Conservation (phyloP, 2,888 invertebrate species). For the Phasia obesa region DNA sequence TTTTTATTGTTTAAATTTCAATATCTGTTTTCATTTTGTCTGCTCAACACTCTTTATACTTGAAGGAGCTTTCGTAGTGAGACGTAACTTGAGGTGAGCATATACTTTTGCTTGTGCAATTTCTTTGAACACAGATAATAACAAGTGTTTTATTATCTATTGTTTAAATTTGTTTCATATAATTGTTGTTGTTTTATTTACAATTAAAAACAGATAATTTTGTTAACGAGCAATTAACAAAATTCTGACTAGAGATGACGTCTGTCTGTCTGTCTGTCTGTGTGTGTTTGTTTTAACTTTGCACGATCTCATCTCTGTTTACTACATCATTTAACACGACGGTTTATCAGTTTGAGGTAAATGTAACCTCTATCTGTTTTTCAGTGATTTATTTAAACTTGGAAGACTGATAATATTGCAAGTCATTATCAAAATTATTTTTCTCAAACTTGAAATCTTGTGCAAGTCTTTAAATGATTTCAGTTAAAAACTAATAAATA, state of each 20-base stretch:
- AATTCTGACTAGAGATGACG: too few relatives aligned
- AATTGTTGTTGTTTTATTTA: conserved; percentile 29
- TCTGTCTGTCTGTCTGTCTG: too few relatives aligned
- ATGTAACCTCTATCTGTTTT: neutral
- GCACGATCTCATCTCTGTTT: neutral
- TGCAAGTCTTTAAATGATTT: too few relatives aligned
- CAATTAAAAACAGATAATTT: conserved; percentile 59
- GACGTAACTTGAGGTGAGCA: conserved; percentile 17
- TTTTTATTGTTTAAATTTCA: conserved; percentile 21
- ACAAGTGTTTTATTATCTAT: conserved; percentile 26
- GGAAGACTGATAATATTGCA: neutral
- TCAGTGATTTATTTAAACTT: neutral
- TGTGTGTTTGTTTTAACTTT: conserved; percentile 11
- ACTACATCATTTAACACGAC: neutral
- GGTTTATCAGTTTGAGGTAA: conserved; percentile 9
- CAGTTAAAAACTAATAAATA: too few relatives aligned
- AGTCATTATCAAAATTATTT: neutral
- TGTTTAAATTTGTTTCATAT: conserved; percentile 10
- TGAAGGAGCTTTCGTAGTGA: neutral
- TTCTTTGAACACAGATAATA: conserved; percentile 41
- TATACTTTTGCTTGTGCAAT: conserved; percentile 12
- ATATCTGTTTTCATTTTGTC: neutral
- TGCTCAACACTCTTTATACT: neutral
- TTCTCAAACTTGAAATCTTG: too few relatives aligned
- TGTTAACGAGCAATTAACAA: conserved; percentile 56